Percentiles rank a stretch among this genome's conserved stretches.
These are phyloP conservation scores for Potorous gilbertii DNA, from an alignment of 2,797 vertebrate genomes.

Conservation along the genomic window DNA sequence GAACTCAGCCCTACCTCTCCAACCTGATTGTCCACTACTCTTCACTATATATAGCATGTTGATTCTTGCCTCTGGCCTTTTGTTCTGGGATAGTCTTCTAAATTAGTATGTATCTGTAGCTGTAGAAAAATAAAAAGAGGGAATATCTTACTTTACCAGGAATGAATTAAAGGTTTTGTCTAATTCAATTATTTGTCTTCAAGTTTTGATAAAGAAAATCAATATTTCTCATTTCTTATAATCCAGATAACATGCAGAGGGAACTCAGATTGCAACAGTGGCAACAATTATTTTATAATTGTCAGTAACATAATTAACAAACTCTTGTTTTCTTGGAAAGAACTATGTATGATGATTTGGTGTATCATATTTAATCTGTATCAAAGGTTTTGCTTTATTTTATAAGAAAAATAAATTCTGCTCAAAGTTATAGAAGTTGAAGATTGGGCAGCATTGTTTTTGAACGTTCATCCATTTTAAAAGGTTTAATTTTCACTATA, in stretches of 20 bases:
- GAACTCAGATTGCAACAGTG: slow-evolving; percentile 76
- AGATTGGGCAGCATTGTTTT: slow-evolving; percentile 38
- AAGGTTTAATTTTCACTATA: neutral
- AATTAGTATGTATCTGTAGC: slow-evolving; percentile 72
- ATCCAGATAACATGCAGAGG: slow-evolving; percentile 69
- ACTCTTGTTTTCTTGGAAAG: slow-evolving; percentile 60
- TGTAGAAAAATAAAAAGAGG: slow-evolving; percentile 81
- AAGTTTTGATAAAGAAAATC: slow-evolving; percentile 82
- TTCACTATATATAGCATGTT: neutral
- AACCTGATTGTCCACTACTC: neutral
- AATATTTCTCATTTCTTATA: slow-evolving; percentile 80
- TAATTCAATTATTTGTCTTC: slow-evolving; percentile 52
- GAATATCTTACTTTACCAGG: neutral
- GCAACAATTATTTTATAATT: slow-evolving; percentile 73
- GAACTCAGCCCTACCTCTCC: neutral
- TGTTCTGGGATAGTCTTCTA: slow-evolving; percentile 6
- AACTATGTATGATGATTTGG: slow-evolving; percentile 55
- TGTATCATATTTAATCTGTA: neutral
- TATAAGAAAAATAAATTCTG: slow-evolving; percentile 56
- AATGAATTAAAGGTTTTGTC: neutral
- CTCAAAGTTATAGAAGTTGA: slow-evolving; percentile 49
- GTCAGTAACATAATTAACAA: slow-evolving; percentile 69
- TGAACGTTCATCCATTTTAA: neutral
- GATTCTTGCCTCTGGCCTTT: neutral
- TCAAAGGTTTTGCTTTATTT: neutral